Percentiles rank a stretch among this genome's conserved stretches.
phyloP scores from a whole-genome alignment of 1,140 invertebrate genomes.

The Eufriesea mexicana region DNA sequence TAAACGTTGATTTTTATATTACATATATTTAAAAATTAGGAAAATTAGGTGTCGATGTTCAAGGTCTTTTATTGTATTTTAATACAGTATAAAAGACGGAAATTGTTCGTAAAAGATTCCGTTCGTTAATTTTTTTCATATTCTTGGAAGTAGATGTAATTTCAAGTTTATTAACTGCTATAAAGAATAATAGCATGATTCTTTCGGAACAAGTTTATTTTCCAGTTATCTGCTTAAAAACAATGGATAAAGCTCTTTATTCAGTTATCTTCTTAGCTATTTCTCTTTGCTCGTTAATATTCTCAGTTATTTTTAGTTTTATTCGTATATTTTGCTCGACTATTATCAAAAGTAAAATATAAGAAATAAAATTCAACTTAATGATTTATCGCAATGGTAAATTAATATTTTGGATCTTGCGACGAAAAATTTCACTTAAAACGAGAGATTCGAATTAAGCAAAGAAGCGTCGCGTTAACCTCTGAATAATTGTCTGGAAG shows the following conservation, averaged over 20 bases:
- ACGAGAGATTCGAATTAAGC: background rate
- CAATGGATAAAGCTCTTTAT: too few relatives aligned
- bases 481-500: background rate
- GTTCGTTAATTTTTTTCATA: background rate
- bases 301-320: background rate
- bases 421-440: too few relatives aligned
- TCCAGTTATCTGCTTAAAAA: background rate
- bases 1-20: background rate
- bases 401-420: background rate
- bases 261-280: background rate
- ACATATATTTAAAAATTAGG: too few relatives aligned
- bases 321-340: background rate
- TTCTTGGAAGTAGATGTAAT: background rate
- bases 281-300: background rate
- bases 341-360: too few relatives aligned
- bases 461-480: background rate
- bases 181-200: background rate
- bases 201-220: background rate
- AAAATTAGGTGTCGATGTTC: background rate
- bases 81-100: too few relatives aligned
- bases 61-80: background rate
- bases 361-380: too few relatives aligned
- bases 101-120: background rate
- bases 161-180: background rate
- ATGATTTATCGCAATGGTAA: background rate